These are phyloP conservation scores for Pseudomyrmex cubaensis DNA, from an alignment of 1,140 invertebrate genomes.

Conservation along the genomic window DNA sequence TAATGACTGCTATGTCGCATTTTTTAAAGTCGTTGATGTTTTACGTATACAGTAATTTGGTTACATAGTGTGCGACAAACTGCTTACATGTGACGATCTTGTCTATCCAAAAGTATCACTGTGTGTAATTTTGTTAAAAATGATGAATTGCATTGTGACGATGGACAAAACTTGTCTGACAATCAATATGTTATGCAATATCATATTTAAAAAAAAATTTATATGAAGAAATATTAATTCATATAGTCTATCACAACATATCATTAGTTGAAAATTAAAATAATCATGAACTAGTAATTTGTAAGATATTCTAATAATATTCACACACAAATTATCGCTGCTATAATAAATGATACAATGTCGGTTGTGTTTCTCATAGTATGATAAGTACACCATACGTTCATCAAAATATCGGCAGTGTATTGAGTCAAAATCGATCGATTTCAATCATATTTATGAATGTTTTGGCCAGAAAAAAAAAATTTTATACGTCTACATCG, in stretches of 20 bases:
- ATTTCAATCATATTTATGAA: not conserved
- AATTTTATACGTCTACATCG: constrained; percentile 5
- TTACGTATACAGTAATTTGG: too few relatives aligned
- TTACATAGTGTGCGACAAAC: too few relatives aligned
- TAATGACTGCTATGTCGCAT: too few relatives aligned
- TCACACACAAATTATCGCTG: constrained; percentile 1
- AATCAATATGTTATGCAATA: too few relatives aligned
- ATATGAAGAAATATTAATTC: constrained; percentile 20
- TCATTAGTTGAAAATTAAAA: constrained; percentile 38
- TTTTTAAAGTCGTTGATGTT: too few relatives aligned
- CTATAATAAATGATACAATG: constrained; percentile 15
- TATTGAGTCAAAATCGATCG: constrained; percentile 3
- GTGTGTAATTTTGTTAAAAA: not conserved
- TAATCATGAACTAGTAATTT: constrained; percentile 15
- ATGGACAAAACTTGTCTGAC: too few relatives aligned
- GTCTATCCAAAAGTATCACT: too few relatives aligned
- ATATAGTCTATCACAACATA: constrained; percentile 47
- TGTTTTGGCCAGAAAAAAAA: constrained; percentile 4
- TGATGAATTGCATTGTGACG: too few relatives aligned
- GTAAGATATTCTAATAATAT: constrained; percentile 38
- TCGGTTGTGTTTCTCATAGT: not conserved
- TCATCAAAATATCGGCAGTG: constrained; percentile 43
- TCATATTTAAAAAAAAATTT: too few relatives aligned
- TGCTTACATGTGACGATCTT: too few relatives aligned
- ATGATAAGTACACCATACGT: constrained; percentile 18